Evolutionary conservation across 2,113 vertebrate genomes (phyloP).

Genomic region (Hippopotamus amphibius): DNA sequence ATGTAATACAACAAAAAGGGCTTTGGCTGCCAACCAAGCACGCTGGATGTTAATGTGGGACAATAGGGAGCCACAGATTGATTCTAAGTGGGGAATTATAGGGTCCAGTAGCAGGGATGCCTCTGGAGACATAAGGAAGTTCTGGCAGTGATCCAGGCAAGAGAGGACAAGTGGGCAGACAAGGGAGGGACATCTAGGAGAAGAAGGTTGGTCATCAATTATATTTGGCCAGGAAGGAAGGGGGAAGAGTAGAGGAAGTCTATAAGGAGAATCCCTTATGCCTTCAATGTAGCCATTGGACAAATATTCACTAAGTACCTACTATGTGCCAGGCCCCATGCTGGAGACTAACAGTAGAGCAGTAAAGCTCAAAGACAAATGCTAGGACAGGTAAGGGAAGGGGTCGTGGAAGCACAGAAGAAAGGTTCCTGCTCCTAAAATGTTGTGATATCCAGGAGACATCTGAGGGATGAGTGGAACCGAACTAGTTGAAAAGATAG

Average conservation of each 20-base stretch:
- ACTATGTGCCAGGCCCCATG: background rate
- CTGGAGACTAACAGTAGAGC: background rate
- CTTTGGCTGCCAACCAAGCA: background rate
- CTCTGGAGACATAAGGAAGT: background rate
- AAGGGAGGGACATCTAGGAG: background rate
- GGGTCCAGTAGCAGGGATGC: background rate
- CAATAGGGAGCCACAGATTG: background rate
- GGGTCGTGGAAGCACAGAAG: background rate
- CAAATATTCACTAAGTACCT: background rate
- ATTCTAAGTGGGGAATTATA: background rate
- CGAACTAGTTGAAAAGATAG: background rate
- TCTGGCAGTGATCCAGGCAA: background rate
- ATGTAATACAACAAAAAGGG: background rate
- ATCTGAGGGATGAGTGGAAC: background rate
- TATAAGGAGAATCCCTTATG: background rate
- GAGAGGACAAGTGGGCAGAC: background rate
- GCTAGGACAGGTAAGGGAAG: background rate
- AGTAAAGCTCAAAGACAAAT: background rate
- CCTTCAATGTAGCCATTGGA: background rate
- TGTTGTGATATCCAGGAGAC: background rate
- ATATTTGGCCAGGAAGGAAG: background rate
- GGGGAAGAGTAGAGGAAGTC: background rate
- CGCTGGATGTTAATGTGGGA: background rate
- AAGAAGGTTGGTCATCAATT: background rate
- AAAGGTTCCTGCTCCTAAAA: background rate